Conservation (phyloP, 2,113 vertebrate genomes). For the Psittacus erithacus region DNA sequence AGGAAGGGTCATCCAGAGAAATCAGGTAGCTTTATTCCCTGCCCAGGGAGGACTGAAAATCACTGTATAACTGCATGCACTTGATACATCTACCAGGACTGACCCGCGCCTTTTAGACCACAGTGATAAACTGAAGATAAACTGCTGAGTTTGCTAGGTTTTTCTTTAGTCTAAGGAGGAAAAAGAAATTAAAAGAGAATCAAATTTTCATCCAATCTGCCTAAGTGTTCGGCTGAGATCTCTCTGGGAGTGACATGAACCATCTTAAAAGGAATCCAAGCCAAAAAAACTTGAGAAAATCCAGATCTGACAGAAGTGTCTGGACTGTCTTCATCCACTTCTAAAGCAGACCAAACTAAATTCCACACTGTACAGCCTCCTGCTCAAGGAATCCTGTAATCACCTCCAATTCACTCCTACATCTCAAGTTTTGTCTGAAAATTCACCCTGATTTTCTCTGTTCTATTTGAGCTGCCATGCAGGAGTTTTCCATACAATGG, state of each 20-base stretch:
- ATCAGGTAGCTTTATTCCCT: background rate
- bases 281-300: constrained; percentile 6
- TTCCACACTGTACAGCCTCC: background rate
- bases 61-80: background rate
- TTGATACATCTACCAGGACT: background rate
- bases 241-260: constrained; percentile 27
- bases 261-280: background rate
- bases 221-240: background rate
- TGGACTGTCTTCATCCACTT: constrained; percentile 1
- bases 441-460: background rate
- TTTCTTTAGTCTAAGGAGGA: background rate
- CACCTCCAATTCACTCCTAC: background rate
- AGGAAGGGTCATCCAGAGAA: constrained; percentile 7
- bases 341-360: constrained; percentile 1
- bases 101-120: background rate
- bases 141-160: background rate
- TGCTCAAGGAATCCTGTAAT: background rate
- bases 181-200: background rate
- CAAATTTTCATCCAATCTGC: background rate
- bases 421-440: background rate
- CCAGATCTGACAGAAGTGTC: constrained; percentile 27
- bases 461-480: background rate
- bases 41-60: background rate
- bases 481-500: background rate
- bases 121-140: background rate